Conservation (phyloP, 2,113 vertebrate species). For the Sporophila hypoxantha region DNA sequence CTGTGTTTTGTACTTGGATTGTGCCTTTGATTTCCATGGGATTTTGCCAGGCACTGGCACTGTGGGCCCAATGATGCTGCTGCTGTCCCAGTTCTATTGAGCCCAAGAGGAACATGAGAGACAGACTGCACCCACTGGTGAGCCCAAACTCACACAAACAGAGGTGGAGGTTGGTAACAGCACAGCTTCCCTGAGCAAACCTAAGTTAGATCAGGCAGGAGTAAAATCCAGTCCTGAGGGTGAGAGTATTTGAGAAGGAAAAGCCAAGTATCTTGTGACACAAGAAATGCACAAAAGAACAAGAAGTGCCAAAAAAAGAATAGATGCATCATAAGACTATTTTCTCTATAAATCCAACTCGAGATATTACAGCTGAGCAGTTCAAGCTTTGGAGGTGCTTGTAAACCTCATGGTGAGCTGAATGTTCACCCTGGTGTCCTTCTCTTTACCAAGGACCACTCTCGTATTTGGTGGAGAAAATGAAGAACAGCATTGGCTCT, state of each 20-base stretch:
- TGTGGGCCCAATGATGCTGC: not conserved
- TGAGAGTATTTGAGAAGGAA: not conserved
- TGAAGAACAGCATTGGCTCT: not conserved
- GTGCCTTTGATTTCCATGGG: rapidly evolving
- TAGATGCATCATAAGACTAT: not conserved
- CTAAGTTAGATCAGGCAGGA: not conserved
- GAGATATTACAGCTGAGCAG: not conserved
- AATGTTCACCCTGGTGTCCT: not conserved
- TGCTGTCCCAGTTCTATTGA: not conserved
- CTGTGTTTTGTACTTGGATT: not conserved
- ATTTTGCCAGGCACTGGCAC: not conserved
- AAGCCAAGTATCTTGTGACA: not conserved
- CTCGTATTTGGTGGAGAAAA: not conserved
- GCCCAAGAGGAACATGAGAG: not conserved
- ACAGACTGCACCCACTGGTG: not conserved
- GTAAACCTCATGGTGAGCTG: not conserved
- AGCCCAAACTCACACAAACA: not conserved
- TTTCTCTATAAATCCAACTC: not conserved
- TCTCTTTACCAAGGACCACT: not conserved
- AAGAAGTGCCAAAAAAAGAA: not conserved
- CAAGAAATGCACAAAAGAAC: not conserved
- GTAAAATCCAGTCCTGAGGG: not conserved
- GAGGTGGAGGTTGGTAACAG: not conserved
- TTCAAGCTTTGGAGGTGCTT: not conserved
- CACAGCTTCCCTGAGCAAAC: not conserved